phyloP scores from a whole-genome alignment of 2,888 invertebrate species.

The Trilocha varians region DNA sequence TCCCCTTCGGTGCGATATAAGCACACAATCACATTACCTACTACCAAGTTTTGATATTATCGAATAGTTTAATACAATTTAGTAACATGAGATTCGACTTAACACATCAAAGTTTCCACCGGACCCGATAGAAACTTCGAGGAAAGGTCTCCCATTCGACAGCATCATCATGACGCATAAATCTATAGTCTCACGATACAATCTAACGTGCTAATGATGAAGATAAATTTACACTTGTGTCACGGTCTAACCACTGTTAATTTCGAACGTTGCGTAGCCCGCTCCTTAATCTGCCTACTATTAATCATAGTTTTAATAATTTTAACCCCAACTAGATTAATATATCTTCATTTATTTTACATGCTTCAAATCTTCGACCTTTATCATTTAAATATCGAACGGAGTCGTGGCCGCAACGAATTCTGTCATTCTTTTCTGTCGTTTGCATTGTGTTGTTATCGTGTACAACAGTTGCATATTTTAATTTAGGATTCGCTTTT shows the following conservation, averaged over 20 bases:
- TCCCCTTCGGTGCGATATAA: no score
- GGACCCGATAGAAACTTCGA: neutral
- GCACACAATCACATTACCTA: no score
- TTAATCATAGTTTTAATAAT: slow-evolving; percentile 74
- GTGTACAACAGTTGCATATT: slow-evolving; percentile 63
- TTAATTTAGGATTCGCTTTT: slow-evolving; percentile 47
- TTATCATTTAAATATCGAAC: slow-evolving; percentile 66
- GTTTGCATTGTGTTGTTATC: slow-evolving; percentile 39
- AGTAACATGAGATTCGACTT: neutral
- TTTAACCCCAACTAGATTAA: slow-evolving; percentile 71
- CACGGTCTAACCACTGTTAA: slow-evolving; percentile 51
- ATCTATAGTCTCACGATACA: slow-evolving; percentile 28
- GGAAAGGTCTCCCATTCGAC: slow-evolving; percentile 14
- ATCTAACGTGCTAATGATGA: slow-evolving; percentile 56
- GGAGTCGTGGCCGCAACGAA: slow-evolving; percentile 58
- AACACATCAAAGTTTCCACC: neutral
- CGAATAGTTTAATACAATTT: neutral
- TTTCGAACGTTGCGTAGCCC: slow-evolving; percentile 55
- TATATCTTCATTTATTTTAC: slow-evolving; percentile 68
- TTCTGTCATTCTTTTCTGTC: slow-evolving; percentile 31
- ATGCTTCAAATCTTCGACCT: slow-evolving; percentile 38
- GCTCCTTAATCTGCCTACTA: slow-evolving; percentile 67
- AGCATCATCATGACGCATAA: slow-evolving; percentile 24
- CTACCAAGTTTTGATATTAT: no score
- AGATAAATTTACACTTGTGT: slow-evolving; percentile 62